A percentile compares a stretch with the other conserved stretches of the same genome.
phyloP scores from a whole-genome alignment of 2,797 vertebrate species.

The Lophius americanus region DNA sequence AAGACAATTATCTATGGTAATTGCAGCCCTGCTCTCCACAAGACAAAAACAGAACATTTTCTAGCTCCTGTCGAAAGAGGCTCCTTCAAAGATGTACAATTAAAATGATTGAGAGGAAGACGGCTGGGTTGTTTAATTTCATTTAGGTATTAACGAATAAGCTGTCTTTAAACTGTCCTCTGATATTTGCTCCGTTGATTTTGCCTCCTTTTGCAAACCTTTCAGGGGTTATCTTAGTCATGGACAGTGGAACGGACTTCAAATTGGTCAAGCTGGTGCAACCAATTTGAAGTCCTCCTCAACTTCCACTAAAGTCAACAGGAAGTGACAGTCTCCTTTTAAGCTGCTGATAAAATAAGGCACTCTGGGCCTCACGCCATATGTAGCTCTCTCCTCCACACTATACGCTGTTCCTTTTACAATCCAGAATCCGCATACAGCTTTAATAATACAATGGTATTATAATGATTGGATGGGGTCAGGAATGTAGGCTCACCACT shows the following conservation, averaged over 20 bases:
- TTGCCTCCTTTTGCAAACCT: background rate
- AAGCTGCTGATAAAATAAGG: too few relatives aligned
- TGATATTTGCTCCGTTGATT: background rate
- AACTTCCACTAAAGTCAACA: too few relatives aligned
- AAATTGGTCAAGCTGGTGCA: background rate
- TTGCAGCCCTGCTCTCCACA: constrained; percentile 21
- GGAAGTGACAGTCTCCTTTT: too few relatives aligned
- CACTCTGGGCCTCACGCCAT: too few relatives aligned
- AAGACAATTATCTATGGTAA: constrained; percentile 34
- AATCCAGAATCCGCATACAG: too few relatives aligned
- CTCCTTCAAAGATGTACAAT: background rate
- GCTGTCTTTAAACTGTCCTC: background rate
- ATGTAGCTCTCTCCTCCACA: too few relatives aligned
- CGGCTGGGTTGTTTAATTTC: background rate
- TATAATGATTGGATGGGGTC: too few relatives aligned
- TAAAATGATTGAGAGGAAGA: background rate
- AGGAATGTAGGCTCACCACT: too few relatives aligned
- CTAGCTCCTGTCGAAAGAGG: background rate
- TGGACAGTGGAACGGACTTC: background rate
- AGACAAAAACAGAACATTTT: constrained; percentile 11
- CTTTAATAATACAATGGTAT: too few relatives aligned
- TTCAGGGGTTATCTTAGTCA: background rate
- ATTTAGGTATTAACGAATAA: background rate
- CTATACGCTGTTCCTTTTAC: too few relatives aligned
- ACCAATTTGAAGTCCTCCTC: too few relatives aligned